Conservation (phyloP, 2,113 vertebrate genomes). For the Syngnathus floridae region DNA sequence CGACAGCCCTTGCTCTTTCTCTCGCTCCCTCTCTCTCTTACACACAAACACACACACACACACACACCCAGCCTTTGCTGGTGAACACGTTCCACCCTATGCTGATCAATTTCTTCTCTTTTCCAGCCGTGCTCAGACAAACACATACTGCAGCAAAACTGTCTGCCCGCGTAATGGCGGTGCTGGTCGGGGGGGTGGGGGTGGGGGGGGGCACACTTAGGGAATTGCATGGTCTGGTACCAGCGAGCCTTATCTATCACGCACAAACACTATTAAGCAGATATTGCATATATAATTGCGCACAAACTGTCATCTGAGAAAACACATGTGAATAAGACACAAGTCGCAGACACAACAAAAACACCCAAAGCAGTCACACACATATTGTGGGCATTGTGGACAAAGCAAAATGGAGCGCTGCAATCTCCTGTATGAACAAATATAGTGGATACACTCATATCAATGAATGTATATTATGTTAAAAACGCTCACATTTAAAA, state of each 20-base stretch:
- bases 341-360: not conserved
- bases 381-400: not conserved
- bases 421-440: too few relatives aligned
- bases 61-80: constrained; percentile 53
- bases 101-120: constrained; percentile 67
- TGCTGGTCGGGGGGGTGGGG: too few relatives aligned
- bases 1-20: constrained; percentile 59
- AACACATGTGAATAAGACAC: not conserved
- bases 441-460: not conserved
- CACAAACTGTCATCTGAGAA: constrained; percentile 21
- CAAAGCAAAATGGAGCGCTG: too few relatives aligned
- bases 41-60: constrained; percentile 50
- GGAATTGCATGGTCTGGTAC: constrained; percentile 14
- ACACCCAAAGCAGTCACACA: not conserved
- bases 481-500: constrained; percentile 22
- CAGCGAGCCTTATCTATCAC: constrained; percentile 1
- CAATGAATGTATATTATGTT: not conserved
- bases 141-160: constrained; percentile 39
- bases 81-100: constrained; percentile 61
- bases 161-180: constrained; percentile 16
- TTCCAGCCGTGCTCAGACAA: constrained; percentile 32
- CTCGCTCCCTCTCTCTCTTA: constrained; percentile 32
- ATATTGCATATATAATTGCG: constrained; percentile 10
- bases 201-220: constrained; percentile 25
- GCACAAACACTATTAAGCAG: constrained; percentile 13